phyloP scores from a whole-genome alignment of 2,113 vertebrate genomes.

The Catharus bicknelli region DNA sequence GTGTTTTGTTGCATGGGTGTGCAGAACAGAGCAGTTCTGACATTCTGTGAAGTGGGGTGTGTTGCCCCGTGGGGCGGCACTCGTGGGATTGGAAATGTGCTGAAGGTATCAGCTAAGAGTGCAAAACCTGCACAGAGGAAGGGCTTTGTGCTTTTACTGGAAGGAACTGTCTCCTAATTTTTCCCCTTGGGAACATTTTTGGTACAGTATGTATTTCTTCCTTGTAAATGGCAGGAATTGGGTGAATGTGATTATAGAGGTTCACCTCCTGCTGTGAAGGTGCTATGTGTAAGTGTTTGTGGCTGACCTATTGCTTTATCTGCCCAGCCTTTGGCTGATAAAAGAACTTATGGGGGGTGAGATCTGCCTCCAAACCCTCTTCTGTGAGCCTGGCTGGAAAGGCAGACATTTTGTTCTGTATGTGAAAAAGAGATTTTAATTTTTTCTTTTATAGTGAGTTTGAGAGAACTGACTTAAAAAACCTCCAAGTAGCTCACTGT shows the following conservation, averaged over 20 bases:
- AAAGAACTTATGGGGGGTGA: background rate
- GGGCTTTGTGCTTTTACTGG: background rate
- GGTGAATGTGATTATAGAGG: background rate
- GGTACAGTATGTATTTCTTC: background rate
- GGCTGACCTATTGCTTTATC: background rate
- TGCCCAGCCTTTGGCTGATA: background rate
- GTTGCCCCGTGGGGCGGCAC: rapidly evolving
- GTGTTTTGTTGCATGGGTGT: background rate
- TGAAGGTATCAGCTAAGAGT: background rate
- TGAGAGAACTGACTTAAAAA: background rate
- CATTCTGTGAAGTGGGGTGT: background rate
- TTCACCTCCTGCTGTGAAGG: background rate
- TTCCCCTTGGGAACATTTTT: background rate
- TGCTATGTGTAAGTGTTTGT: background rate
- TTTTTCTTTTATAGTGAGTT: background rate
- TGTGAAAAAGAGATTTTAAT: background rate
- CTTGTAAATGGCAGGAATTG: background rate
- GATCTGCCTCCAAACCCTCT: background rate
- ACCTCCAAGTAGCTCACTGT: background rate
- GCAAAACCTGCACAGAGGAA: background rate
- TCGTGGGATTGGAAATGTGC: background rate
- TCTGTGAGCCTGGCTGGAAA: background rate
- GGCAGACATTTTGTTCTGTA: background rate
- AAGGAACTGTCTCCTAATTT: background rate
- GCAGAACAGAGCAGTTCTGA: background rate